Base-by-base conservation (phyloP, 2,113 vertebrate genomes). In the Petaurus breviceps region DNA sequence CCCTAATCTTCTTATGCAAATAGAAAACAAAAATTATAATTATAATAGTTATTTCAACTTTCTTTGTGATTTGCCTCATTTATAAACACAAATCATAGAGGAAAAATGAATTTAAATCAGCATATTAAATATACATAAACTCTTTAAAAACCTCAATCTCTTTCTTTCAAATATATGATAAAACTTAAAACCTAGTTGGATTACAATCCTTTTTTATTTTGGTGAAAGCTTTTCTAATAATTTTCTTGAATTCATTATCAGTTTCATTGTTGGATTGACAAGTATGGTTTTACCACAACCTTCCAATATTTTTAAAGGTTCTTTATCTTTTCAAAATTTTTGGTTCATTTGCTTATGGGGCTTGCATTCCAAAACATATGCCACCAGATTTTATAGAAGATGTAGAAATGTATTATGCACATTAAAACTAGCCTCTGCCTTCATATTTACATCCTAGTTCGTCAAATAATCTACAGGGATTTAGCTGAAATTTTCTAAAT, bases 381-480 rank as follows among this genome's bases (percentile, higher is more conserved):
- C 61, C 95, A 95, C 93, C 93, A 54, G 28, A 46, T 92, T 90
- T 90, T 94, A 94, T 26, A 92, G 43, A 94, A 92, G 91, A 51
- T 92, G 25, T 94, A 53, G 90, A 46, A 97, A 94, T 97, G 84
- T 95, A 92, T 98, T 98, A 98, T 97, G 98, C 97, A 98, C 97
- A 97, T 98, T 95, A 98, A 98, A 93, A 91, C 61, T 96, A 96
- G 94, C 49, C 52, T 96, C 96, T 97, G 94, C 94, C 94, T 98
- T 98, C 97, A 98, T 43, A 54, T 98, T 98, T 95, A 97, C 92
- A 96, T 97, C 97, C 96, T 77, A 98, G 96, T 91, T 97, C 95
- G 96, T 95, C 92, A 95, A 95, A 25, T 46, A 92, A 96, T 94
- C 94, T 97, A 91, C 91, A 95, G 93, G 94, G 93, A n/a, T 96